Conservation (phyloP, 2,888 invertebrate species). For the Phymatocera aterrima region DNA sequence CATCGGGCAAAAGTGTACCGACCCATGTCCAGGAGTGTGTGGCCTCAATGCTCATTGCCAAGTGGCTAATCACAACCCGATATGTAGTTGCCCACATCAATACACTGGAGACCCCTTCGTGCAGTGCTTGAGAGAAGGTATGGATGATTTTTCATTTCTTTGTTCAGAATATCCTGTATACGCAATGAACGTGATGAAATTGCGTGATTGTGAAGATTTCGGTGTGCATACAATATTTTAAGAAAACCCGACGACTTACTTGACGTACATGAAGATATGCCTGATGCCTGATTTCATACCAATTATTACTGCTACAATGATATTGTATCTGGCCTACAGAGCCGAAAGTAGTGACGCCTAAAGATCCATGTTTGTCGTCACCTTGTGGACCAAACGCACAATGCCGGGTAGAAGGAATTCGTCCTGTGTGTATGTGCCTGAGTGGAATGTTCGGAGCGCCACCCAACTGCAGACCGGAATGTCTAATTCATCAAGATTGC, state of each 20-base stretch:
- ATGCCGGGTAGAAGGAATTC: conserved; percentile 77
- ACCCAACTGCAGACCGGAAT: conserved; percentile 87
- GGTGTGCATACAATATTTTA: too few relatives aligned
- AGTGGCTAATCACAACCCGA: conserved; percentile 80
- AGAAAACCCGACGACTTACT: not conserved
- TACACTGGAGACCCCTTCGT: conserved; percentile 80
- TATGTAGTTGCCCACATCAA: conserved; percentile 80
- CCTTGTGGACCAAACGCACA: conserved; percentile 90
- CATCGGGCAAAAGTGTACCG: conserved; percentile 79
- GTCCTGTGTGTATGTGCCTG: conserved; percentile 85
- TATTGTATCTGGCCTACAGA: conserved; percentile 58
- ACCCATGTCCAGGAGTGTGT: conserved; percentile 81
- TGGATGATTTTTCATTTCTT: conserved; percentile 42
- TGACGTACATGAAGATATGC: not conserved
- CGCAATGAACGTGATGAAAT: too few relatives aligned
- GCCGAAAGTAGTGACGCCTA: conserved; percentile 56
- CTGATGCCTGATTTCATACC: not conserved
- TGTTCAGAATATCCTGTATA: not conserved
- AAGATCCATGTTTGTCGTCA: conserved; percentile 87
- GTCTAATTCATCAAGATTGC: conserved; percentile 87
- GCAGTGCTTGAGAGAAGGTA: conserved; percentile 76
- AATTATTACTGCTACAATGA: not conserved
- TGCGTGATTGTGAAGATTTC: too few relatives aligned
- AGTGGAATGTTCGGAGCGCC: conserved; percentile 86
- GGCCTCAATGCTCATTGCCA: conserved; percentile 79